Base-by-base conservation (phyloP, 2,888 invertebrate genomes). In the Cheilosia variabilis region DNA sequence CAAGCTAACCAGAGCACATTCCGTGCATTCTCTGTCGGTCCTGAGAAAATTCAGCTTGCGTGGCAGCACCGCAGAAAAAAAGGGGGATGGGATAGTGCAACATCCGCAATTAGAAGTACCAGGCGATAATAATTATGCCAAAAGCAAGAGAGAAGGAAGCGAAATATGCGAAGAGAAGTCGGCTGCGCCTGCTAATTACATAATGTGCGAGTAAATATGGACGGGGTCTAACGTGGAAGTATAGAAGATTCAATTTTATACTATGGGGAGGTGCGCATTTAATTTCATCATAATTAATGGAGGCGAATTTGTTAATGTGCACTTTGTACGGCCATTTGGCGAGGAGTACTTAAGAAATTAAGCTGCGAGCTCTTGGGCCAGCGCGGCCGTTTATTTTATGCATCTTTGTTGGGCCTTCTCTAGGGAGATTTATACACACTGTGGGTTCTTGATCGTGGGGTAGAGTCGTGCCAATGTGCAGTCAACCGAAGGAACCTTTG, bases 21-120 rank as follows among this genome's bases (percentile, higher is more conserved):
- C 84, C 80, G 65, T 31, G 66, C 45, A 86, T 86, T 76, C 71
- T 68, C 57, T 7, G 27, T 22, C 55, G 58, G 53, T 50, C 60
- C n/a, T 53, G 65, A 55, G 71, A 79, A 65, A 58, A 60, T 57
- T n/a, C 27, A 68, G 52, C 50, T 62, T 6, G 17, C 15, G 17
- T 58, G 62, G 63, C 66, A 62, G 27, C 17, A 22, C 7, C 7
- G 2, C n/a, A 45, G 31, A 31, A 45, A 45, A 69, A 76, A 37
- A 17, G n/a, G 63, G 68, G 69, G 62, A 24, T 65, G 69, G 57
- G 47, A 65, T 79, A 79, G 83, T 52, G 69, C 68, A 84, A 79
- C 83, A 84, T 84, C 79, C 79, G 83, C 83, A 84, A 84, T 84
- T 84, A 84, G 79, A 83, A 78, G 72, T 78, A 68, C 60, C 60